Evolutionary conservation across 2,113 vertebrate genomes (phyloP).

Genomic region (Podilymbus podiceps): DNA sequence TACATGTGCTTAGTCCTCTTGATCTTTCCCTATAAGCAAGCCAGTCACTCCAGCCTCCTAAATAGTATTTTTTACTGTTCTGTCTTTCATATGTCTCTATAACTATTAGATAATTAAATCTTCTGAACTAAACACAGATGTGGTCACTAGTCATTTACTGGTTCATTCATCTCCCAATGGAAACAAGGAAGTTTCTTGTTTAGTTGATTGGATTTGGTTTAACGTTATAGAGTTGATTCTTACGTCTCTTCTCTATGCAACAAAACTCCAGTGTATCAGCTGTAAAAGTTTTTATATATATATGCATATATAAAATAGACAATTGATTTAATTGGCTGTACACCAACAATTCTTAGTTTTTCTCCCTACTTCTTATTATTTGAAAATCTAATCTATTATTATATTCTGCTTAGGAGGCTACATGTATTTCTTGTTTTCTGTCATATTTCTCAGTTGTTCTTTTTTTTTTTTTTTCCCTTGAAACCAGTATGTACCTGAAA

Average conservation of each 20-base stretch:
- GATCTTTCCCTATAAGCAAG: background rate
- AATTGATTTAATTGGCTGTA: background rate
- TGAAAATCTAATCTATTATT: background rate
- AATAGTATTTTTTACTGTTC: background rate
- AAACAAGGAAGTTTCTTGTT: background rate
- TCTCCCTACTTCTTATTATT: background rate
- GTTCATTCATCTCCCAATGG: background rate
- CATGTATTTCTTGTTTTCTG: background rate
- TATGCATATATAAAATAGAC: background rate
- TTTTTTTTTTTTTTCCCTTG: background rate
- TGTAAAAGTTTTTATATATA: background rate
- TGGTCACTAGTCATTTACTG: background rate
- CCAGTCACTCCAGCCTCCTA: background rate
- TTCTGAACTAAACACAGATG: background rate
- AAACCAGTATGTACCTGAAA: background rate
- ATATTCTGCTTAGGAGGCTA: background rate
- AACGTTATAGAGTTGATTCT: background rate
- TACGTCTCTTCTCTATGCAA: background rate
- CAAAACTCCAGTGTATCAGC: background rate
- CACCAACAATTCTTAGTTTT: background rate
- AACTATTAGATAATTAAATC: background rate
- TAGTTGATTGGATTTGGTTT: background rate
- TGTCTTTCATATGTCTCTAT: background rate
- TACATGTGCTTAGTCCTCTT: background rate
- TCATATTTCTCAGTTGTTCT: background rate